Evolutionary conservation across 2,797 vertebrate genomes (phyloP).

Genomic region (Sebastes vulpes): DNA sequence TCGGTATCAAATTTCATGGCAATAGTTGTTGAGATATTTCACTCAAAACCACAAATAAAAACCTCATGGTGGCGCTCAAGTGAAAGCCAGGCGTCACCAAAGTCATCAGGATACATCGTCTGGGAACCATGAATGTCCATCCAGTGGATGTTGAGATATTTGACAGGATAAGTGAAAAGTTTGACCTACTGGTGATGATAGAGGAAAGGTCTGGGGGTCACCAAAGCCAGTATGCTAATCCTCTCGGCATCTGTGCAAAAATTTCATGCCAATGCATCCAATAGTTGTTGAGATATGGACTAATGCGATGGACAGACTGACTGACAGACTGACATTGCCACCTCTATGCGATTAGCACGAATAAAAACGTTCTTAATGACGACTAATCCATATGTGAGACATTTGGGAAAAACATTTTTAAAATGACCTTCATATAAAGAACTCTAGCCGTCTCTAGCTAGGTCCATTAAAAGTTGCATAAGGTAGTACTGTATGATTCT

Average conservation of each 20-base stretch:
- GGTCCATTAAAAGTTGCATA: background rate
- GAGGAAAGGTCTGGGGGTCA: too few relatives aligned
- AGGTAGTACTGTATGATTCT: background rate
- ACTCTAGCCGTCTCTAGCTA: background rate
- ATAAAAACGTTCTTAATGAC: background rate
- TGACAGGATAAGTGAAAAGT: too few relatives aligned
- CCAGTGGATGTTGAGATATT: too few relatives aligned
- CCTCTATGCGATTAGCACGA: background rate
- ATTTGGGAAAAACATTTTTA: background rate
- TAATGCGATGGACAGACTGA: background rate
- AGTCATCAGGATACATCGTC: background rate
- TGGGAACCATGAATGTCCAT: background rate
- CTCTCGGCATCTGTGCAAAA: background rate
- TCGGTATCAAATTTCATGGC: too few relatives aligned
- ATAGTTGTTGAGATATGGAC: background rate
- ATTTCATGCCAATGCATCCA: background rate
- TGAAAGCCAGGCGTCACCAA: background rate
- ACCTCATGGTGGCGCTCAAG: background rate
- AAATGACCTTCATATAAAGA: background rate
- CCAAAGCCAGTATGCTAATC: too few relatives aligned
- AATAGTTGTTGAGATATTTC: too few relatives aligned
- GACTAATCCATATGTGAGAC: background rate
- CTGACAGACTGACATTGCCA: background rate
- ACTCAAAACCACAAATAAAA: background rate
- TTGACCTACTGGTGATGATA: too few relatives aligned